Evolutionary conservation across 1,140 invertebrate species (phyloP).

Genomic region (Theocolax elegans): DNA sequence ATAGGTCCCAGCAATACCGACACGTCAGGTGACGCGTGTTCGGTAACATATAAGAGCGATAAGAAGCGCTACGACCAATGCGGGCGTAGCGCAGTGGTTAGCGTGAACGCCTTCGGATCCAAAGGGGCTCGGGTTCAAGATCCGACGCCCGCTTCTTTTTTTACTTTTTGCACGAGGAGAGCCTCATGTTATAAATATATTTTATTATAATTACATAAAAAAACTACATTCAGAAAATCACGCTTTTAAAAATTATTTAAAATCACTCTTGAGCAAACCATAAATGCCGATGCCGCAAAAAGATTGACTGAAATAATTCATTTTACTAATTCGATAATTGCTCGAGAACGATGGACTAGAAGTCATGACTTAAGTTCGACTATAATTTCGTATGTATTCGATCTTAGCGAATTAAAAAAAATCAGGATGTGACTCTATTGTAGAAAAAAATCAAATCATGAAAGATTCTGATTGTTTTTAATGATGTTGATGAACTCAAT

Average conservation of each 20-base stretch:
- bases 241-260: background rate
- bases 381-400: background rate
- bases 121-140: too few species aligned
- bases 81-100: too few species aligned
- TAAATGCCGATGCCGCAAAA: constrained; percentile 13
- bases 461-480: background rate
- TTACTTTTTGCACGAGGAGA: background rate
- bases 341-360: background rate
- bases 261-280: constrained; percentile 8
- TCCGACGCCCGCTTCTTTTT: background rate
- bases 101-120: too few species aligned
- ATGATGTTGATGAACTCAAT: background rate
- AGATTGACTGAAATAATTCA: constrained; percentile 2
- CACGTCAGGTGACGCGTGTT: too few species aligned
- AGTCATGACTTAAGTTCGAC: background rate
- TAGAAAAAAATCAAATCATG: background rate
- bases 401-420: background rate
- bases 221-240: background rate
- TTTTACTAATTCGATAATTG: background rate
- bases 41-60: too few species aligned
- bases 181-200: background rate
- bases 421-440: background rate
- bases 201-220: background rate
- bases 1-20: too few species aligned
- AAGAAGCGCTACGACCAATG: too few species aligned